Conservation (phyloP, 2,888 invertebrate genomes). For the Graphium colonna region DNA sequence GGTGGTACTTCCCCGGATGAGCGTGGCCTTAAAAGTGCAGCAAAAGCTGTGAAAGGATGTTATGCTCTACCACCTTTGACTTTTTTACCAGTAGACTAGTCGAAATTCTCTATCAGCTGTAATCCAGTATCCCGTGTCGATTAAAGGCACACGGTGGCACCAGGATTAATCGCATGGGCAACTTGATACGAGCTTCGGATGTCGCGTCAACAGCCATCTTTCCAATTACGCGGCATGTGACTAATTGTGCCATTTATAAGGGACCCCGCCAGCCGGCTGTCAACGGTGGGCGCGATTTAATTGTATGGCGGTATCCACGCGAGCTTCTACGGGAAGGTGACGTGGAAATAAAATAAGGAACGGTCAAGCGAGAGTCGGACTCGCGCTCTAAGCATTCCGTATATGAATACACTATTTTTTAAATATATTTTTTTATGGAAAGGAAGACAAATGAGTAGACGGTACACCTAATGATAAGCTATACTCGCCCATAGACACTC, state of each 20-base stretch:
- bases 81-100: no score
- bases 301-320: conserved; percentile 70
- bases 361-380: no score
- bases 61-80: no score
- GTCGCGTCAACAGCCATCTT: conserved; percentile 39
- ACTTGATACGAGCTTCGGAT: conserved; percentile 12
- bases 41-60: no score
- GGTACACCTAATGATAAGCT: no score
- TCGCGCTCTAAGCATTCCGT: no score
- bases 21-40: no score
- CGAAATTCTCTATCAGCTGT: conserved; percentile 12
- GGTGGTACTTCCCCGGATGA: no score
- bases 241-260: conserved; percentile 62
- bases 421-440: no score
- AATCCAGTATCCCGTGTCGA: conserved; percentile 7
- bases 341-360: conserved; percentile 52
- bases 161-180: conserved; percentile 9
- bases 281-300: conserved; percentile 57
- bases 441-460: no score
- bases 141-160: conserved; percentile 6
- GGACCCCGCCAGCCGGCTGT: conserved; percentile 51
- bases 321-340: conserved; percentile 71
- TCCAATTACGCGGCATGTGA: conserved; percentile 49
- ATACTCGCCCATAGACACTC: no score
- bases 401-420: no score